A percentile compares a stretch with the other conserved stretches of the same genome.
Conservation (phyloP, 2,113 vertebrate genomes). For the Micronycteris hirsuta region DNA sequence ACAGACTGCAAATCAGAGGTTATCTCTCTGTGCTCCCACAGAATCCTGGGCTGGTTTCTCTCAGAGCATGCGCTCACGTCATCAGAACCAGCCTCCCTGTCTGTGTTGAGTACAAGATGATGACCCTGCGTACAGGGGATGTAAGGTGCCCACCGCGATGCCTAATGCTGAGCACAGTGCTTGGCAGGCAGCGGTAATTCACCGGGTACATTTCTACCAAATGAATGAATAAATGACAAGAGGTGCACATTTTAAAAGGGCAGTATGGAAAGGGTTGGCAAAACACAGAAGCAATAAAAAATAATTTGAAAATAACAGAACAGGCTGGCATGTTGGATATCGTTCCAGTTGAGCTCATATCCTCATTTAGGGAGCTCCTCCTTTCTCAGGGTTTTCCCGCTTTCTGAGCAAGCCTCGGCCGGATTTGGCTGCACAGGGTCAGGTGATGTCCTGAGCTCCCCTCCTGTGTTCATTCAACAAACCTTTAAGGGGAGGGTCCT, state of each 20-base stretch:
- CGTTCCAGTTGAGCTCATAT: background rate
- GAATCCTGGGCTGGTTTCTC: background rate
- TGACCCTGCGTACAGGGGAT: no score
- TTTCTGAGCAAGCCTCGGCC: background rate
- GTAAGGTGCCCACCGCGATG: background rate
- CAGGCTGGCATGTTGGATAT: background rate
- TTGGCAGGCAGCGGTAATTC: background rate
- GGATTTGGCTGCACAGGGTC: accelerated
- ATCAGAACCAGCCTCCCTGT: background rate
- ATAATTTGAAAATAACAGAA: background rate
- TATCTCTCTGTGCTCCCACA: background rate
- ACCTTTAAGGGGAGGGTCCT: background rate
- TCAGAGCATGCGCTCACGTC: background rate
- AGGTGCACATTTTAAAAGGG: background rate
- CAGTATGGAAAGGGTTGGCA: background rate
- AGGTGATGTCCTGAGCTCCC: background rate
- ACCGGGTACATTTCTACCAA: background rate
- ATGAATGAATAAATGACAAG: background rate
- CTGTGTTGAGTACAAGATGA: background rate
- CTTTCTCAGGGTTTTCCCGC: background rate
- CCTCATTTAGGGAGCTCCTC: background rate
- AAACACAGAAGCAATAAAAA: background rate
- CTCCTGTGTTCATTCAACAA: background rate
- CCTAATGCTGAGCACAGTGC: no score
- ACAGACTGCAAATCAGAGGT: background rate